Percentiles rank a stretch among this genome's conserved stretches.
phyloP scores from a whole-genome alignment of 2,888 invertebrate genomes.

The Anaspis maculata region DNA sequence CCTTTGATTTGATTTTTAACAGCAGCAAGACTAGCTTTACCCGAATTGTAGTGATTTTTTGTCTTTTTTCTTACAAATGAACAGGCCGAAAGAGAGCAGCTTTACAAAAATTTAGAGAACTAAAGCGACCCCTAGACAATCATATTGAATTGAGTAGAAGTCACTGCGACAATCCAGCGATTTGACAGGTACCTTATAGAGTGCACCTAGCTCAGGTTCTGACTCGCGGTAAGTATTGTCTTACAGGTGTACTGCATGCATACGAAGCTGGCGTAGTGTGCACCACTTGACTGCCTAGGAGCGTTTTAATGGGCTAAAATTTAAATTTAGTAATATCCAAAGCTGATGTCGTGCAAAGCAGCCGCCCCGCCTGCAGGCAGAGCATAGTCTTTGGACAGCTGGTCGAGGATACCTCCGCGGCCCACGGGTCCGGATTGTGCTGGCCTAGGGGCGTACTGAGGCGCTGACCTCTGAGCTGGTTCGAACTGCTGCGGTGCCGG shows the following conservation, averaged over 20 bases:
- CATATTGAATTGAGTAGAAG: too few species aligned
- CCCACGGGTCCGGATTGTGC: conserved; percentile 20
- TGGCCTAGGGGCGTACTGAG: conserved; percentile 23
- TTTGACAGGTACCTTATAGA: too few species aligned
- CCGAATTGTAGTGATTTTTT: conserved; percentile 3
- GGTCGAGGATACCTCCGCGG: conserved; percentile 61
- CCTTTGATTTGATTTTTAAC: conserved; percentile 1
- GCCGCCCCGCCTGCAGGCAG: conserved; percentile 61
- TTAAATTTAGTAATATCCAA: conserved; percentile 61
- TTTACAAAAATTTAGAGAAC: conserved; percentile 2
- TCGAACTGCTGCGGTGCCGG: conserved; percentile 13
- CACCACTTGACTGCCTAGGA: too few species aligned
- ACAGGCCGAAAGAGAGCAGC: too few species aligned
- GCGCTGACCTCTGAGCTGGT: conserved; percentile 24
- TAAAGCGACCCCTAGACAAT: too few species aligned
- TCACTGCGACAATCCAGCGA: too few species aligned
- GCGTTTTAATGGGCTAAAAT: too few species aligned
- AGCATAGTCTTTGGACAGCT: conserved; percentile 72
- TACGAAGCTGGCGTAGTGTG: too few species aligned
- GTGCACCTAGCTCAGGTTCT: too few species aligned
- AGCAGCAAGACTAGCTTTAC: conserved; percentile 8
- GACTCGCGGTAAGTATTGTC: too few species aligned
- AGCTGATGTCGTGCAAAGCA: conserved; percentile 73
- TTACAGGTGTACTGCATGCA: too few species aligned
- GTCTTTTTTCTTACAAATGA: too few species aligned